Evolutionary conservation across 2,888 invertebrate genomes (phyloP).

Genomic region (Oxystoma pomonae): DNA sequence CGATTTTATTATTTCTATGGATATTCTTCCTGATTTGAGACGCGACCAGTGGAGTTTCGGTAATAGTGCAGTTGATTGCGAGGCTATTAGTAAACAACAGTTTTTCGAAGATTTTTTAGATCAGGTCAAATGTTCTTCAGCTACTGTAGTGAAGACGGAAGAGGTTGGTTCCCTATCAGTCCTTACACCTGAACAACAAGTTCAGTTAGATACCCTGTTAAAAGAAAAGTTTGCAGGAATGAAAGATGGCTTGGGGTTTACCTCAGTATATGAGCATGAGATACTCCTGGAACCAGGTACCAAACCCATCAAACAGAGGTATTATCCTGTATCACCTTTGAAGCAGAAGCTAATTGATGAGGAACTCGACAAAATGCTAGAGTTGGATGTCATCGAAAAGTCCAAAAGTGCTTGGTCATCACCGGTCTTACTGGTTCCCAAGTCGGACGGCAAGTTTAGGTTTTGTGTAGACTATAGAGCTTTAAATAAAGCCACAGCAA

Average conservation of each 20-base stretch:
- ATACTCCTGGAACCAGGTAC: neutral
- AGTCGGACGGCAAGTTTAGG: neutral
- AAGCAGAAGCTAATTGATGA: conserved; percentile 4
- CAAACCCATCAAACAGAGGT: conserved; percentile 7
- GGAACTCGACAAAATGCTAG: conserved; percentile 8
- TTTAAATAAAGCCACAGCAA: neutral
- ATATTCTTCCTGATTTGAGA: too few species aligned
- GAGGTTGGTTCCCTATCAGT: too few species aligned
- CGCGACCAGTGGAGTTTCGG: too few species aligned
- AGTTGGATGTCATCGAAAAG: neutral
- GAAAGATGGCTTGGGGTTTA: neutral
- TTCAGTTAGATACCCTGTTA: neutral
- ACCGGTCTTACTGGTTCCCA: neutral
- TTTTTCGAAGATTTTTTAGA: too few species aligned
- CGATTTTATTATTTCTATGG: too few species aligned
- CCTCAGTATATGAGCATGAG: neutral
- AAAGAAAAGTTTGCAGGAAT: neutral
- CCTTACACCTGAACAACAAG: neutral
- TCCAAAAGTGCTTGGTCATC: conserved; percentile 5
- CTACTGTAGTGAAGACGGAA: too few species aligned
- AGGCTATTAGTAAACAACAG: too few species aligned
- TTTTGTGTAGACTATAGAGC: conserved; percentile 6
- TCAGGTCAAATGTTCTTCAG: too few species aligned
- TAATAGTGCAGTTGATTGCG: too few species aligned
- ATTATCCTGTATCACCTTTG: conserved; percentile 8